These are phyloP conservation scores for Melanotaenia pygmaea DNA, from an alignment of 2,797 vertebrate genomes.

Conservation along the genomic window DNA sequence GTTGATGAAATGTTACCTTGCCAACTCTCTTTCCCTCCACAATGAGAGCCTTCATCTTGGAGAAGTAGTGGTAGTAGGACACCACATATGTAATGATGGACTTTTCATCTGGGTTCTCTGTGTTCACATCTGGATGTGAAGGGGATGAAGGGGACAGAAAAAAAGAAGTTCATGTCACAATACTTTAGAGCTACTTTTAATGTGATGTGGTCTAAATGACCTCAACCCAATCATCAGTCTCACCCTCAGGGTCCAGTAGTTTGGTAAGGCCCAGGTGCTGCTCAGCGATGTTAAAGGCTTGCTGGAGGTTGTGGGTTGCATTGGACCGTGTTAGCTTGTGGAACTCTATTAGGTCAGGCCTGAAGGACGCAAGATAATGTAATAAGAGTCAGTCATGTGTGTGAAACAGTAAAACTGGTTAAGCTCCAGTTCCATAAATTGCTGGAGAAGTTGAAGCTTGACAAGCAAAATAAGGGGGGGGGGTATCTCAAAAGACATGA, in stretches of 20 bases:
- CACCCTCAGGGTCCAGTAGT: conserved; percentile 95
- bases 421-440: background rate
- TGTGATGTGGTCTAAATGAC: background rate
- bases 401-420: background rate
- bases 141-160: background rate
- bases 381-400: background rate
- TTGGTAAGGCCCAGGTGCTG: conserved; percentile 94
- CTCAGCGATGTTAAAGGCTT: conserved; percentile 93
- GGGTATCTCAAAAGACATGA: too few species aligned
- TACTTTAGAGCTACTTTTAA: background rate
- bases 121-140: conserved; percentile 88
- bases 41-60: conserved; percentile 97
- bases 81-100: conserved; percentile 98
- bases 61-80: conserved; percentile 98
- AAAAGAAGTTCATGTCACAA: background rate
- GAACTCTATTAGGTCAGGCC: conserved; percentile 94
- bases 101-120: conserved; percentile 95
- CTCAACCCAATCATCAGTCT: background rate
- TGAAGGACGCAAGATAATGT: conserved; percentile 51
- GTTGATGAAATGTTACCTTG: conserved; percentile 82
- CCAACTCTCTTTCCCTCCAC: conserved; percentile 96
- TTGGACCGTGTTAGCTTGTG: conserved; percentile 94
- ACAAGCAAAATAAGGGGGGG: too few species aligned
- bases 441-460: too few species aligned
- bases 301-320: conserved; percentile 94